Conservation (phyloP, 2,113 vertebrate genomes). For the Anthoscopus minutus region DNA sequence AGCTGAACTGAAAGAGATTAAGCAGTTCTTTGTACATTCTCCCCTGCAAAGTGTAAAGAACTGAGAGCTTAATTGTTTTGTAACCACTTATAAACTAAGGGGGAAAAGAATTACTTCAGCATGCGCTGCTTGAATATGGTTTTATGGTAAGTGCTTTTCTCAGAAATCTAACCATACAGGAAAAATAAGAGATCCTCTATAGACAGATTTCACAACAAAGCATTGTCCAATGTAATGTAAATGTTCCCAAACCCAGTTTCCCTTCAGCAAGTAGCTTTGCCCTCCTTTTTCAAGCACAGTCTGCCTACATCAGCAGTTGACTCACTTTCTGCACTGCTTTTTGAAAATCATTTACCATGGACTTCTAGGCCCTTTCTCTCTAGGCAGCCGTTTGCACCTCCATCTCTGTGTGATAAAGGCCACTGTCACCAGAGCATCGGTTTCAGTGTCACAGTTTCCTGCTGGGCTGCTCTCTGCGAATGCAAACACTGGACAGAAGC, state of each 20-base stretch:
- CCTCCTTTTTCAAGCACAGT: neutral
- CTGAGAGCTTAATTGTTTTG: conserved; percentile 20
- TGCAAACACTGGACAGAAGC: neutral
- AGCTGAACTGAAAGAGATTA: conserved; percentile 2
- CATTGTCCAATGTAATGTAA: neutral
- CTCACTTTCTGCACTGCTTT: neutral
- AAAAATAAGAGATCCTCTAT: neutral
- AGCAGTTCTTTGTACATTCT: conserved; percentile 7
- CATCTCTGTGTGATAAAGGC: neutral
- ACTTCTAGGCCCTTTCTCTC: neutral
- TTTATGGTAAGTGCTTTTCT: neutral
- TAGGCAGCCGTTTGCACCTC: neutral
- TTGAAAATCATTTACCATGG: neutral
- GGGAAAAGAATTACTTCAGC: neutral
- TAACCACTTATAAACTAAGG: neutral
- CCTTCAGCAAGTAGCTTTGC: neutral
- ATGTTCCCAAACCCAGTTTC: neutral
- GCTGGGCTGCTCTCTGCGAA: neutral
- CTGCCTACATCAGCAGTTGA: neutral
- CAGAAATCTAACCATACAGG: neutral
- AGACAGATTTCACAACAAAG: neutral
- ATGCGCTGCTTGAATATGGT: neutral
- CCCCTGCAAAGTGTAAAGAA: conserved; percentile 1
- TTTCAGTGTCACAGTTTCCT: neutral
- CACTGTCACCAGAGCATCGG: neutral